A percentile compares a stretch with the other conserved stretches of the same genome.
phyloP scores from a whole-genome alignment of 2,888 invertebrate genomes.

The Geotrupes spiniger region DNA sequence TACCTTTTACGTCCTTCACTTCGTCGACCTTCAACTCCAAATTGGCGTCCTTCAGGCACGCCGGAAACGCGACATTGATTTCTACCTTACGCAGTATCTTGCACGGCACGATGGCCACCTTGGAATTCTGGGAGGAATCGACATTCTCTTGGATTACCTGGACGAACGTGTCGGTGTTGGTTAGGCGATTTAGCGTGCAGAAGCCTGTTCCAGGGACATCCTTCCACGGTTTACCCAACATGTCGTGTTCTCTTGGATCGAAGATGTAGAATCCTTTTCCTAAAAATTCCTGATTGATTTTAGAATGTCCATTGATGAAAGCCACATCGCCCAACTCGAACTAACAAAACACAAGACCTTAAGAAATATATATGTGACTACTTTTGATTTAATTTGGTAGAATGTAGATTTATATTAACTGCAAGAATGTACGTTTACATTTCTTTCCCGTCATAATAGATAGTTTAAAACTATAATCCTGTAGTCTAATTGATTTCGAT shows the following conservation, averaged over 20 bases:
- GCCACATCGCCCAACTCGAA: no score
- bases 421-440: no score
- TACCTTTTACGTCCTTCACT: neutral
- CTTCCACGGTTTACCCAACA: constrained; percentile 36
- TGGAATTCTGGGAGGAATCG: constrained; percentile 20
- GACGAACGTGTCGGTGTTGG: constrained; percentile 31
- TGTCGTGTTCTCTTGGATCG: constrained; percentile 43
- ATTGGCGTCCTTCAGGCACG: constrained; percentile 29
- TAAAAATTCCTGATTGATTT: no score
- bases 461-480: no score
- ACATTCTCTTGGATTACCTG: constrained; percentile 34
- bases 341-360: no score
- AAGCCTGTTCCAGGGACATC: constrained; percentile 33
- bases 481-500: no score
- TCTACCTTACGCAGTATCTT: constrained; percentile 34
- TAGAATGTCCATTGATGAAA: no score
- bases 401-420: no score
- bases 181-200: constrained; percentile 35
- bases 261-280: constrained; percentile 33
- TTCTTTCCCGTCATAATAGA: no score
- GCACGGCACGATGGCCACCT: constrained; percentile 30
- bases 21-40: constrained; percentile 16
- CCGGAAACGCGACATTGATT: constrained; percentile 32
- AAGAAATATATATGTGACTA: no score
- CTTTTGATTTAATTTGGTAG: no score